Evolutionary conservation across 2,888 invertebrate species (phyloP), one percentile per base, ranked within the genome.

Genomic region (Mythimna pallens): DNA sequence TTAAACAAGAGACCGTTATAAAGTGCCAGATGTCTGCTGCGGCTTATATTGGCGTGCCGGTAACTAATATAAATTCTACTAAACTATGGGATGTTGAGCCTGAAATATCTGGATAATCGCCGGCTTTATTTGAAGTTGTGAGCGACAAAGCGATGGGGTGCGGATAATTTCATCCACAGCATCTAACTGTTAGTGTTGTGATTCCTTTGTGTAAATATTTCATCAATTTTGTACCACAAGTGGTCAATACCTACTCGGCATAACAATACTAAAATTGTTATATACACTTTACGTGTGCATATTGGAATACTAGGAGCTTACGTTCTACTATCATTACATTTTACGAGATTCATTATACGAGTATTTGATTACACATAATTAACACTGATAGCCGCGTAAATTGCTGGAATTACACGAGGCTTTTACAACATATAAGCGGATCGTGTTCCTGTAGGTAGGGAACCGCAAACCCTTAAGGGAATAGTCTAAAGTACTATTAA

Each of bases 391-490:
- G 40, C 62, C 54, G 52, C 47, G 55, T 66, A 47, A 70, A 74
- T 64, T 70, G 74, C 25, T 59, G 36, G 8, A 12, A 50, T 75
- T 54, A 69, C 34, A 66, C 14, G 36, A 64, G 65, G 25, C 55
- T 59, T 71, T 66, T 77, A 76, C 61, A 78, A 64, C 76, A 43
- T 66, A 55, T 70, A 64, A 71, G 55, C 30, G 58, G 73, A 74
- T 78, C 66, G 65, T 55, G 61, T 81, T 77, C 47, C 80, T 83
- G 22, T 73, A 73, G 70, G 58, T 82, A 83, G 61, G 68, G 75
- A 83, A 84, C 88, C 88, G 83, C 88, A 90, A 82, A 88, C 86
- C 84, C 90, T 84, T 78, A 76, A 80, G 87, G 87, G 86, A 89
- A 89, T 85, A 85, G 43, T 77, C 80, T 66, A 73, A 85, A 87